Evolutionary conservation across 2,797 vertebrate species (phyloP), one percentile per base, ranked within the genome.

Genomic region (Poecilia velifera): DNA sequence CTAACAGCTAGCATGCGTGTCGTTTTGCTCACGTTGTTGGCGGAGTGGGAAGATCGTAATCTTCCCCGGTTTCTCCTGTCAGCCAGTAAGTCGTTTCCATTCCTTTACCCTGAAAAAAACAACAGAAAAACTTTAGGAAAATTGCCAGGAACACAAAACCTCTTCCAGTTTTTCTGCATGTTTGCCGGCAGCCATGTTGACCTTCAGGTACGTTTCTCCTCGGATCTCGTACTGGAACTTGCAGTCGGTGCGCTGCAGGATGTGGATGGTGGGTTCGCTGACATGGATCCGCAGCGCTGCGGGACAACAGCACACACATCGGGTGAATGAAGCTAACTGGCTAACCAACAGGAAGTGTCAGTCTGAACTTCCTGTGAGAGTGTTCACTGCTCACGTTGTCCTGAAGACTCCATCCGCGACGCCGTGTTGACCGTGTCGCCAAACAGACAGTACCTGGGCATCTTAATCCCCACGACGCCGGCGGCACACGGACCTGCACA

Each of bases 381-480:
- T 45, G 34, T 72, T 6, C 6, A 78, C 9, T n/a, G 73, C 98
- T 98, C 96, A 99, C 98, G 98, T 86, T 98, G 96, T 91, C 98
- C 97, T 0, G 98, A 97, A 34, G 98, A 99, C 95, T 99, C 98
- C 97, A 99, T 98, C 49, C 98, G 94, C 0, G 98, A 99, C 51
- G 98, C 97, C 0, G 97, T 98, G 94, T 99, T 99, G 88, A 99
- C 97, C 0, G 98, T 98, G 85, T 99, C 98, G 76, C 98, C 98
- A 90, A 99, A 99, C 51, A 99, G 94, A 90, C 98, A 99, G 77
- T 99, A 99, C 82, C 98, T 97, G 84, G 98, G 98, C 98, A 99
- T 99, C 94, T 99, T 99, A 85, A 98, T 96, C 45, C 98, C 98
- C 80, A 99, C 98, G 0, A 99, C 97, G 62, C 98, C 98, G 2